phyloP scores from a whole-genome alignment of 2,113 vertebrate genomes.

The Dermatemys mawii region DNA sequence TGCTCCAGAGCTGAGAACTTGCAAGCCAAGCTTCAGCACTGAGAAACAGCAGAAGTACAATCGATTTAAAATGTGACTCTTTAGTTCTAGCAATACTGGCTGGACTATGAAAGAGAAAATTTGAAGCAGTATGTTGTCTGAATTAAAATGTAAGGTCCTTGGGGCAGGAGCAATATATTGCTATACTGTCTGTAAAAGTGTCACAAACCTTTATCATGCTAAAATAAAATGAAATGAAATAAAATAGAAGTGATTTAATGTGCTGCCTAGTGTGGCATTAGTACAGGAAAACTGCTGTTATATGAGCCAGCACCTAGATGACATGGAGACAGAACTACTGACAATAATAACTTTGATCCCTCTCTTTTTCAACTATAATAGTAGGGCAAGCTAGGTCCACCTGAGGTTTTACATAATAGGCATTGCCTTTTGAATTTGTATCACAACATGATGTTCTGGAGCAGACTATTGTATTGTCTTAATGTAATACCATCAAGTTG shows the following conservation, averaged over 20 bases:
- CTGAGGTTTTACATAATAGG: not conserved
- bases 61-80: not conserved
- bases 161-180: not conserved
- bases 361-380: not conserved
- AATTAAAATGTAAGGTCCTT: not conserved
- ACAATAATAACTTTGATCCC: not conserved
- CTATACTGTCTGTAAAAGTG: no score
- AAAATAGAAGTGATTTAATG: no score
- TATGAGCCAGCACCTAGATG: not conserved
- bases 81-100: not conserved
- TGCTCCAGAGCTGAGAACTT: not conserved
- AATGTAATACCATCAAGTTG: accelerated
- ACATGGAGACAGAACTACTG: not conserved
- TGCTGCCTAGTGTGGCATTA: not conserved
- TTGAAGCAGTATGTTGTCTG: not conserved
- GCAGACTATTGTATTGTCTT: not conserved
- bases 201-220: no score
- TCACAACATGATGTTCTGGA: not conserved
- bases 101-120: not conserved
- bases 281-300: not conserved
- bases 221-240: no score
- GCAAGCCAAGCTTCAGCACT: not conserved
- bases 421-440: not conserved
- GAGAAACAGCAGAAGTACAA: not conserved
- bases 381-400: not conserved